phyloP scores from a whole-genome alignment of 2,113 vertebrate genomes.

The Hirundichthys speculiger region DNA sequence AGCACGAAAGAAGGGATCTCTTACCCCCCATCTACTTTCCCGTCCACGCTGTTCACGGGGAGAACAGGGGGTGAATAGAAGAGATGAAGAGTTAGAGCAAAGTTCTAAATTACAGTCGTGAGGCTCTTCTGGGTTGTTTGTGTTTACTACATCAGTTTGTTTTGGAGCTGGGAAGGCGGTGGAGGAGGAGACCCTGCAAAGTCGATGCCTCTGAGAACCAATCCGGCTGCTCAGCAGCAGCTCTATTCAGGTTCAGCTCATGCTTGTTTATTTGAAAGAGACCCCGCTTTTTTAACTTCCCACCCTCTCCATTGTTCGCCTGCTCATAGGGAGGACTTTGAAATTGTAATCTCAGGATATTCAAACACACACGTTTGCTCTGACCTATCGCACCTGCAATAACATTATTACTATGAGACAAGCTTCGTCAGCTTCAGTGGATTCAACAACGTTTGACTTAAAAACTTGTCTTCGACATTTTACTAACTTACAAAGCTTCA shows the following conservation, averaged over 20 bases:
- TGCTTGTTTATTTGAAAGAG: conserved; percentile 81
- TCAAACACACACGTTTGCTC: conserved; percentile 83
- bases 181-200: conserved; percentile 42
- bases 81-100: conserved; percentile 39
- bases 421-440: conserved; percentile 36
- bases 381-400: conserved; percentile 79
- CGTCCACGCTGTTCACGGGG: conserved; percentile 44
- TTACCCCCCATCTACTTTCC: conserved; percentile 60
- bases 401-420: conserved; percentile 78
- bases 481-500: conserved; percentile 10
- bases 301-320: conserved; percentile 74
- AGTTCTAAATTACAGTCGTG: conserved; percentile 58
- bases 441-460: conserved; percentile 14
- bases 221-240: conserved; percentile 67
- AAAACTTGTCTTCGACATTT: background rate
- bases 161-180: conserved; percentile 27
- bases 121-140: conserved; percentile 59
- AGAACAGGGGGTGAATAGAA: conserved; percentile 27
- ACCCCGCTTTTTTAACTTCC: conserved; percentile 77
- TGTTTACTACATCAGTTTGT: conserved; percentile 44
- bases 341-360: conserved; percentile 84
- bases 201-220: conserved; percentile 69
- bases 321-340: conserved; percentile 82
- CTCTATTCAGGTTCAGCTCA: conserved; percentile 71
- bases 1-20: conserved; percentile 57